Percentiles rank a stretch among this genome's conserved stretches.
Evolutionary conservation across 2,888 invertebrate species (phyloP).

Genomic region (Phasia obesa): DNA sequence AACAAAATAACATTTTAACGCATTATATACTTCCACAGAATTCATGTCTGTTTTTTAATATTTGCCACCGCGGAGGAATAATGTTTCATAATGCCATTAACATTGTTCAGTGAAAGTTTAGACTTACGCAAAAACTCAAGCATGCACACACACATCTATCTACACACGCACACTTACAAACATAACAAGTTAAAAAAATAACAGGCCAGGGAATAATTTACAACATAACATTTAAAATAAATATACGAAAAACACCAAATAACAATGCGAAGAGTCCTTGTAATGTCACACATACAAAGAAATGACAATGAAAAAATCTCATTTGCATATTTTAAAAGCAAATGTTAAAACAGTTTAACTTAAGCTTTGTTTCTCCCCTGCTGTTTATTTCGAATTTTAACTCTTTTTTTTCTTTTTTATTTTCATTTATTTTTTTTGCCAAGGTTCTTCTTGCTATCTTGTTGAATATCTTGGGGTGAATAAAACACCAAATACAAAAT

Average conservation of each 20-base stretch:
- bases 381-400: conserved; percentile 22
- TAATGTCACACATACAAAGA: conserved; percentile 61
- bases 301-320: conserved; percentile 72
- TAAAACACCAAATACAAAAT: not conserved
- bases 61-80: conserved; percentile 9
- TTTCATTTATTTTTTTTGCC: conserved; percentile 19
- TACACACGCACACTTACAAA: not conserved
- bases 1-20: conserved; percentile 9
- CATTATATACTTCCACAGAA: conserved; percentile 27
- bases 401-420: conserved; percentile 36
- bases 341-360: conserved; percentile 56
- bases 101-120: conserved; percentile 64
- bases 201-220: conserved; percentile 25
- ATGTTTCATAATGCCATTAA: conserved; percentile 62
- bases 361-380: conserved; percentile 23
- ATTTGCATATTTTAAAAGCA: conserved; percentile 72
- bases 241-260: conserved; percentile 41
- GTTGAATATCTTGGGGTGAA: conserved; percentile 30
- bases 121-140: conserved; percentile 36
- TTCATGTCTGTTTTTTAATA: conserved; percentile 20
- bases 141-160: not conserved
- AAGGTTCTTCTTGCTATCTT: conserved; percentile 23
- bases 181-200: conserved; percentile 42
- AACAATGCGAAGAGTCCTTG: conserved; percentile 61
- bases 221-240: conserved; percentile 21